Percentiles rank a stretch among this genome's conserved stretches.
Conservation (phyloP, 2,888 invertebrate genomes). For the Podotricha telesiphe region DNA sequence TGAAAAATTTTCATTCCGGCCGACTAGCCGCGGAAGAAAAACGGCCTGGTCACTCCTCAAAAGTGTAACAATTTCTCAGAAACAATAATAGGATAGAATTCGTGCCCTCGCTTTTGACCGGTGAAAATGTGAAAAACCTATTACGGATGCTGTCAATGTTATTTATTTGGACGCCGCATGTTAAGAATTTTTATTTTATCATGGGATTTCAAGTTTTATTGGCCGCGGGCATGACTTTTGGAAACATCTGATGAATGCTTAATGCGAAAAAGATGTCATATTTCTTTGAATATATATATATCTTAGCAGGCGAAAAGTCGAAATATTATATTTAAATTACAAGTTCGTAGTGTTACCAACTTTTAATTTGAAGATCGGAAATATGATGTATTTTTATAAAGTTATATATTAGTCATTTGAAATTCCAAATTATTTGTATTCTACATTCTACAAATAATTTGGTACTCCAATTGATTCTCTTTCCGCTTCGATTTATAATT, state of each 20-base stretch:
- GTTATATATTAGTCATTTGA: no score
- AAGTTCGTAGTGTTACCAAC: no score
- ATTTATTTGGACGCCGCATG: slow-evolving; percentile 78
- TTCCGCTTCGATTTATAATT: no score
- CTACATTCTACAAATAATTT: no score
- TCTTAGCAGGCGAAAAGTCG: background rate
- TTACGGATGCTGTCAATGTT: slow-evolving; percentile 80
- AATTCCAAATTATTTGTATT: no score
- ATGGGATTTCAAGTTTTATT: slow-evolving; percentile 80
- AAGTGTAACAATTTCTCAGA: slow-evolving; percentile 83
- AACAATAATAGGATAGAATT: slow-evolving; percentile 81
- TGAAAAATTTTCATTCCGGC: slow-evolving; percentile 83
- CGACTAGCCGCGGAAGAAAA: slow-evolving; percentile 75
- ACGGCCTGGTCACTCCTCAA: slow-evolving; percentile 82
- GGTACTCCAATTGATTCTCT: no score
- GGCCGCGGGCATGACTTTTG: slow-evolving; percentile 51
- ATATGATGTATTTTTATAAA: no score
- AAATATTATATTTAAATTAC: background rate
- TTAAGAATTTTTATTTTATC: slow-evolving; percentile 79
- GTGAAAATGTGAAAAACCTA: slow-evolving; percentile 72
- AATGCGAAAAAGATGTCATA: slow-evolving; percentile 11
- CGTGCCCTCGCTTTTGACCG: slow-evolving; percentile 65
- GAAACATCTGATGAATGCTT: slow-evolving; percentile 25
- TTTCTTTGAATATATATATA: background rate
- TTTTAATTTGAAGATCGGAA: no score